Conservation (phyloP, 2,113 vertebrate genomes). For the Muscicapa adusta region DNA sequence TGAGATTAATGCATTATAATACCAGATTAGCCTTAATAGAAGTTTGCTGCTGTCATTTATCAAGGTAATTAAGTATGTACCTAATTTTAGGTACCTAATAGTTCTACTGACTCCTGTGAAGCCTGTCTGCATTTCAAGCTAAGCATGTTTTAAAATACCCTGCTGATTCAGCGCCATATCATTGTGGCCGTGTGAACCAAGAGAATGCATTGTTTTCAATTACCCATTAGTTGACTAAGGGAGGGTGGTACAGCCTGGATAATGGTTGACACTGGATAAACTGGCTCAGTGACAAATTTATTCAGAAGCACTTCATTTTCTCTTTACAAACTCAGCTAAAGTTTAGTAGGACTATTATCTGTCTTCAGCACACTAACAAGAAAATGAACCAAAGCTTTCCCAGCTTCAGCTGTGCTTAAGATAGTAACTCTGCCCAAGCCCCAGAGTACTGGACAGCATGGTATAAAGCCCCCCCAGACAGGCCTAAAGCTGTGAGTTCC, state of each 20-base stretch:
- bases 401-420: neutral
- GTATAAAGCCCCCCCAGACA: neutral
- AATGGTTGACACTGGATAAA: neutral
- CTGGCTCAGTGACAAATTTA: neutral
- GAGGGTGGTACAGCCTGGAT: neutral
- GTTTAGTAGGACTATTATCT: neutral
- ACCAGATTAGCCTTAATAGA: slow-evolving; percentile 27
- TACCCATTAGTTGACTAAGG: neutral
- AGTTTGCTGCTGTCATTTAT: neutral
- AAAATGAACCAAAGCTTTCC: neutral
- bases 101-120: neutral
- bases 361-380: neutral
- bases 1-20: slow-evolving; percentile 22
- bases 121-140: neutral
- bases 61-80: slow-evolving; percentile 1
- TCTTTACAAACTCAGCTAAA: neutral
- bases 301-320: neutral
- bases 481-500: neutral
- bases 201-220: neutral
- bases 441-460: neutral
- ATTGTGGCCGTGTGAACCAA: neutral
- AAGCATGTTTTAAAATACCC: neutral
- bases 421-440: neutral
- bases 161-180: neutral
- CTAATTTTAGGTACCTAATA: slow-evolving; percentile 34